Evolutionary conservation across 2,888 invertebrate species (phyloP).

Genomic region (Eristalinus sepulchralis): DNA sequence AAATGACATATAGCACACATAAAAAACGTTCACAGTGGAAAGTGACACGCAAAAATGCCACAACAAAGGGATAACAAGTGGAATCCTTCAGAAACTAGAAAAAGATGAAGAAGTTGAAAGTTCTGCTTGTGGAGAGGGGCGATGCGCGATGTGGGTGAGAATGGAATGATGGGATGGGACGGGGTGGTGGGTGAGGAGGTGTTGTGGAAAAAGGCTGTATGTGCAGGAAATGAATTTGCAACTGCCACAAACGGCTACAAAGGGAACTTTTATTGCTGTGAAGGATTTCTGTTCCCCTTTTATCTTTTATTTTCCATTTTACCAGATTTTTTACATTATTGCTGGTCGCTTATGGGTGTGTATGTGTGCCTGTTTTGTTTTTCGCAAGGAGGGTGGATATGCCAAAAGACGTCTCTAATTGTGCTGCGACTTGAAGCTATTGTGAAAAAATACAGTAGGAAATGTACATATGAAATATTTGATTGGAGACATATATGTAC

Average conservation of each 20-base stretch:
- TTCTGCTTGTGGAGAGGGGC: neutral
- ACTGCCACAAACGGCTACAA: conserved; percentile 66
- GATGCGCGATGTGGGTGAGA: neutral
- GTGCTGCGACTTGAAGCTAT: neutral
- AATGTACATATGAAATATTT: neutral
- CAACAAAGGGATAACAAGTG: conserved; percentile 71
- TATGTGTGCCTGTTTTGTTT: neutral
- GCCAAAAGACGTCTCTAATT: neutral
- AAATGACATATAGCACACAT: conserved; percentile 40
- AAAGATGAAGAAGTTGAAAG: conserved; percentile 31
- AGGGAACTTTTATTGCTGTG: conserved; percentile 66
- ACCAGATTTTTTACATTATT: conserved; percentile 13
- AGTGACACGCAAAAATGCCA: conserved; percentile 70
- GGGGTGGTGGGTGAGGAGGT: neutral
- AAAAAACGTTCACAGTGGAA: conserved; percentile 37
- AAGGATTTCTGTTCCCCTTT: conserved; percentile 28
- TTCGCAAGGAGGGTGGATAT: neutral
- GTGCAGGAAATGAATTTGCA: conserved; percentile 70
- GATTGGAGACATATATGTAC: neutral
- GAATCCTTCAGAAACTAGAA: conserved; percentile 68
- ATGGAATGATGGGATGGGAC: too few species aligned
- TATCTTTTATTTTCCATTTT: conserved; percentile 28
- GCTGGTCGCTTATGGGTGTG: neutral
- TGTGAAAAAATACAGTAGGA: neutral
- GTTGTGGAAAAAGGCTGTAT: conserved; percentile 43